Percentiles rank a stretch among this genome's conserved stretches.
phyloP scores from a whole-genome alignment of 2,113 vertebrate species.

The Silurus asotus region DNA sequence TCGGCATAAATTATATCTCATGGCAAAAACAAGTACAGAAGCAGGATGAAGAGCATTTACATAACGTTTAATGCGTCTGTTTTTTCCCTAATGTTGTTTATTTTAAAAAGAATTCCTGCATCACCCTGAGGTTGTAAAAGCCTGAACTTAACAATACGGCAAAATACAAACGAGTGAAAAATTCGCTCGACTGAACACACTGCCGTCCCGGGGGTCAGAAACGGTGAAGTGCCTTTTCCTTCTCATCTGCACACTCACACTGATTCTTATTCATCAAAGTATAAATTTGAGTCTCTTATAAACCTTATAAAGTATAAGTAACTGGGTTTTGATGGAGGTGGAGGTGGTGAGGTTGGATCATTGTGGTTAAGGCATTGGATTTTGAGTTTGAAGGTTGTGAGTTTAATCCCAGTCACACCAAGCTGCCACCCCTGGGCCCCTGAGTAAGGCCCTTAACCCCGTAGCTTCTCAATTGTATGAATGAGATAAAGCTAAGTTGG shows the following conservation, averaged over 20 bases:
- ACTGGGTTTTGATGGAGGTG: no score
- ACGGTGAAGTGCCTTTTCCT: not conserved
- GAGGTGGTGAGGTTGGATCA: no score
- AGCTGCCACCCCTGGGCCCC: no score
- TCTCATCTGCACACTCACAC: not conserved
- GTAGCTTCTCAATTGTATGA: no score
- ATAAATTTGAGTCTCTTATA: no score
- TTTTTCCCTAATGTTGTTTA: constrained; percentile 27
- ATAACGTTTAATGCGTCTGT: constrained; percentile 33
- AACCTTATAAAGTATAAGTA: no score
- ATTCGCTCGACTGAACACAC: not conserved
- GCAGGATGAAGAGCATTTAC: constrained; percentile 16
- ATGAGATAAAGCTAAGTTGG: no score
- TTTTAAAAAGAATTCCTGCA: not conserved
- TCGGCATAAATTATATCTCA: constrained; percentile 17
- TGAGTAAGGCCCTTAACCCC: no score
- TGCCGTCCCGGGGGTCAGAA: not conserved
- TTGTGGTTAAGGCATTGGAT: no score
- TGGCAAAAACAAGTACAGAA: not conserved
- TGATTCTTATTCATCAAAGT: not conserved
- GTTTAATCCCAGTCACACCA: no score
- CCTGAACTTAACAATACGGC: constrained; percentile 28
- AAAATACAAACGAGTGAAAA: constrained; percentile 39
- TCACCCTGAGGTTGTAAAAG: constrained; percentile 3
- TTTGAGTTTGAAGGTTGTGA: no score